Evolutionary conservation across 2,113 vertebrate genomes (phyloP).

Genomic region (Pseudorasbora parva): DNA sequence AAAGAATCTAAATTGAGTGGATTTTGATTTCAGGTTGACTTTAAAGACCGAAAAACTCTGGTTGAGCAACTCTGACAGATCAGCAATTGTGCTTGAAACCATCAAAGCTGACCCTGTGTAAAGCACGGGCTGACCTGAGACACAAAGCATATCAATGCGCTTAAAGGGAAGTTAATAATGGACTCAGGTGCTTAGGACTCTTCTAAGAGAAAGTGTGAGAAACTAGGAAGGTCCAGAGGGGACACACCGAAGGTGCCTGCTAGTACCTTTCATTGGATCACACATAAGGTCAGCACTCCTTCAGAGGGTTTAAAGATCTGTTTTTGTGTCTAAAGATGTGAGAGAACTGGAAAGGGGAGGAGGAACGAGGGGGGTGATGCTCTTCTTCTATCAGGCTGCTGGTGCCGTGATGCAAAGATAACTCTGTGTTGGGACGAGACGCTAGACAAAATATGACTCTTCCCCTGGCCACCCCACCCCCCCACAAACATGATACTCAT

Average conservation of each 20-base stretch:
- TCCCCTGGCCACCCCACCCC: conserved; percentile 23
- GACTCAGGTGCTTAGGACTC: conserved; percentile 48
- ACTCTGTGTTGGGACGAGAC: conserved; percentile 52
- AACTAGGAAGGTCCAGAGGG: not conserved
- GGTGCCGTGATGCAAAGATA: conserved; percentile 74
- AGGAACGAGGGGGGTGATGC: conserved; percentile 42
- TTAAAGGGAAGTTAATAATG: conserved; percentile 44
- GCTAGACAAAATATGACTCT: conserved; percentile 74
- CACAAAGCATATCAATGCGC: conserved; percentile 1
- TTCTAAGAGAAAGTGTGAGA: conserved; percentile 12
- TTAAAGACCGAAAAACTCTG: not conserved
- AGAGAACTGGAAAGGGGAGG: conserved; percentile 44
- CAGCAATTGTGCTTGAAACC: conserved; percentile 23
- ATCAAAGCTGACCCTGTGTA: conserved; percentile 54
- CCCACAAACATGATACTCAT: conserved; percentile 60
- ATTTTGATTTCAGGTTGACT: not conserved
- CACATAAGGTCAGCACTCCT: conserved; percentile 16
- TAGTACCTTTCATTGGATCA: conserved; percentile 23
- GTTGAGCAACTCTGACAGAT: conserved; percentile 34
- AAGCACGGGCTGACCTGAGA: conserved; percentile 49
- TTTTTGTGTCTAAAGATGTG: conserved; percentile 44
- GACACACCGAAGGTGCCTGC: conserved; percentile 16
- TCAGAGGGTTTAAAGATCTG: conserved; percentile 33
- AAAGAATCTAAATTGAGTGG: conserved; percentile 1
- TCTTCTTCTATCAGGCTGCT: conserved; percentile 66